Evolutionary conservation across 2,113 vertebrate species (phyloP).

Genomic region (Perccottus glenii): DNA sequence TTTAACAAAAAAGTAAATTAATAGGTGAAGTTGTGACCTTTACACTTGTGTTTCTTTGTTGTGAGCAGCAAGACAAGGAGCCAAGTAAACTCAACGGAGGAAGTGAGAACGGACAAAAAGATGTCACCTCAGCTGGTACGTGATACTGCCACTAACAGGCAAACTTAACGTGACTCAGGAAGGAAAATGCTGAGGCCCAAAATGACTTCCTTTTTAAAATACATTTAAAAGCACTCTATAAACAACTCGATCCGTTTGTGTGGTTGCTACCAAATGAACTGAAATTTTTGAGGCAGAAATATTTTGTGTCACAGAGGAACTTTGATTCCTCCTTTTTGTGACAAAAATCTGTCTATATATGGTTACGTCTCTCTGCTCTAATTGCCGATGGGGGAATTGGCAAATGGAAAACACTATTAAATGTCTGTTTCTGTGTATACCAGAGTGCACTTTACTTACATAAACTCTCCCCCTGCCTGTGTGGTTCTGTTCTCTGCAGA

Average conservation of each 20-base stretch:
- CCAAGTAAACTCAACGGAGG: conserved; percentile 54
- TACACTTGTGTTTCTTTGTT: conserved; percentile 12
- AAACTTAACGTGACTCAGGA: conserved; percentile 30
- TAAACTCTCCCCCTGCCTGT: conserved; percentile 8
- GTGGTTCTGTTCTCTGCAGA: conserved; percentile 44
- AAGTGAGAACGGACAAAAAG: conserved; percentile 76
- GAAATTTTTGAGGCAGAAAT: neutral
- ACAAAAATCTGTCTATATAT: too few relatives aligned
- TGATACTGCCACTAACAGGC: conserved; percentile 8
- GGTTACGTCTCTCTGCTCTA: conserved; percentile 8
- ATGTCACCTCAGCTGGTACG: conserved; percentile 81
- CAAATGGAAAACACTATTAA: conserved; percentile 10
- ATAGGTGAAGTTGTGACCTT: neutral
- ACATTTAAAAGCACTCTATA: too few relatives aligned
- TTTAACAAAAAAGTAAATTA: conserved; percentile 27
- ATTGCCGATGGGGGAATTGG: neutral
- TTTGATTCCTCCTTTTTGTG: too few relatives aligned
- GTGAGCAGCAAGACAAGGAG: conserved; percentile 72
- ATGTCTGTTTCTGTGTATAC: conserved; percentile 37
- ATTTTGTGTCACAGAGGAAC: too few relatives aligned
- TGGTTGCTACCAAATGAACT: neutral
- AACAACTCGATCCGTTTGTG: too few relatives aligned
- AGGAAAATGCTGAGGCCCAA: conserved; percentile 4
- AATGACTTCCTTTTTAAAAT: conserved; percentile 30
- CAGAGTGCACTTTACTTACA: conserved; percentile 26